These are phyloP conservation scores for Phoenicopterus ruber DNA, from an alignment of 2,113 vertebrate genomes.

Conservation along the genomic window DNA sequence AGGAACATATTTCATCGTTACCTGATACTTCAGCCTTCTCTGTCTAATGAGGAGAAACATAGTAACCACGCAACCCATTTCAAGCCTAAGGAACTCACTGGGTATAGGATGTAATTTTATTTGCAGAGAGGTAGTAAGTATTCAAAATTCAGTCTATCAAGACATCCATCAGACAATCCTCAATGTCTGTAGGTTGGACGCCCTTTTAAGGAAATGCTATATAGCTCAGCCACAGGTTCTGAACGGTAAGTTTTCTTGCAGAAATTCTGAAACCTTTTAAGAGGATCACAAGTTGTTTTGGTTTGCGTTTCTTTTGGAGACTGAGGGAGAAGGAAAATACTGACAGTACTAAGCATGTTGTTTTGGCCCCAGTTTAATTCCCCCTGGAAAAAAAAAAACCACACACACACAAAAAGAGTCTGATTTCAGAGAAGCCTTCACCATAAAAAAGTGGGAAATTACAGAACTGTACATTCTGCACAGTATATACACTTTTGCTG, in stretches of 20 bases:
- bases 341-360: background rate
- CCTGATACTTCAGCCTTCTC: background rate
- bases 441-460: background rate
- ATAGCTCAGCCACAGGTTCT: background rate
- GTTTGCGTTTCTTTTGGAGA: background rate
- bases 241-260: background rate
- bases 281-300: background rate
- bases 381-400: background rate
- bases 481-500: background rate
- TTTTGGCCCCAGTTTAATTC: background rate
- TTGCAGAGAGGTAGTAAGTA: background rate
- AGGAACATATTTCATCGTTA: background rate
- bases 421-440: background rate
- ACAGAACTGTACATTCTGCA: background rate
- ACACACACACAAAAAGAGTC: too few species aligned
- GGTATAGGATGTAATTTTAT: background rate
- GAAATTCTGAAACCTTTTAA: background rate
- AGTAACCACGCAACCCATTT: background rate
- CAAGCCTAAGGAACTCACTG: background rate
- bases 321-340: background rate
- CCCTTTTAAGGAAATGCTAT: background rate
- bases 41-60: background rate
- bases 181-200: background rate
- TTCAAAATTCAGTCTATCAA: background rate
- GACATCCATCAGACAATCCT: background rate